Base-by-base conservation (phyloP, 1,140 invertebrate species). In the Dendroctonus valens region DNA sequence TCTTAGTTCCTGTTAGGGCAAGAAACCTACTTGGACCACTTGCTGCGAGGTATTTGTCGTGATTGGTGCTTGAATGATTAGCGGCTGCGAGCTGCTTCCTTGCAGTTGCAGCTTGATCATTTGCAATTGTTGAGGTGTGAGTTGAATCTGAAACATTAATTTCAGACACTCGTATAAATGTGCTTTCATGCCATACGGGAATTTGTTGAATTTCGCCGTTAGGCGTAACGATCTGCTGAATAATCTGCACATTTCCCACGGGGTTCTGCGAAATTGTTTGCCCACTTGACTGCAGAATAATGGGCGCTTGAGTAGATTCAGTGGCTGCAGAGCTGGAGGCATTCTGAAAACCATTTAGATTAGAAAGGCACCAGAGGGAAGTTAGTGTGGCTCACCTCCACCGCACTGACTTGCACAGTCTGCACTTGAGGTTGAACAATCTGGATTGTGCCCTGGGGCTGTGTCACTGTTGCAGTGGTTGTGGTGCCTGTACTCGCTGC, bases 131-230 rank as follows among this genome's bases (percentile, higher is more conserved):
- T 89, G 87, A 8, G 90, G 90, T 39, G 90, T 92, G 58, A 96
- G 80, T 74, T 94, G 91, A 70, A 96, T 91, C 91, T 94, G 76
- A 50, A 83, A 69, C 69, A 59, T 50, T 48, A 48, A 40, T 50
- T 26, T 26, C 3, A 26, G 26, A 2, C 1, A 26, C 26, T 26
- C 26, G 3, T 26, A 26, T 26, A 26, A 26, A 26, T 26, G 26
- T 26, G 26, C 3, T 26, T 26, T 48, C 5, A 48, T 48, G 12
- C 81, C 81, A 82, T 82, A 96, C 93, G 68, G 94, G 94, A 69
- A 97, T 89, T 76, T 95, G 92, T 76, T 96, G 93, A 48, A 97
- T 85, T 81, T 97, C 94, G 14, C 94, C 94, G 63, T 82, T 89
- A 11, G 92, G 89, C 39, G 90, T 90, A 6, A 97, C 88, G 53